A percentile compares a stretch with the other conserved stretches of the same genome.
Evolutionary conservation across 1,140 invertebrate species (phyloP).

Genomic region (Rhagoletis zephyria): DNA sequence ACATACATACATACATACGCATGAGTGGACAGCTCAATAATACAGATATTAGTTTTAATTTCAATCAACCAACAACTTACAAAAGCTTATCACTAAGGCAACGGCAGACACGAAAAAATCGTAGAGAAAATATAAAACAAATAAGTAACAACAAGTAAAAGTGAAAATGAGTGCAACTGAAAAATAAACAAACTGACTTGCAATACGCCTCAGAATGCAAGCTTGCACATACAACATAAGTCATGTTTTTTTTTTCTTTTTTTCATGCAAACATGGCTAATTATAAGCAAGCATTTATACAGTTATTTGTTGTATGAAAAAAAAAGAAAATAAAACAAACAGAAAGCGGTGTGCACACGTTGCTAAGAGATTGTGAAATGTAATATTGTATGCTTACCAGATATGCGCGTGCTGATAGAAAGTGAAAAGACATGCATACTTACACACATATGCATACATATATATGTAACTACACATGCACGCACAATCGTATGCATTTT

Average conservation of each 20-base stretch:
- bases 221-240: no score
- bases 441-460: background rate
- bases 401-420: slow-evolving; percentile 16
- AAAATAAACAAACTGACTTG: background rate
- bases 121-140: background rate
- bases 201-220: no score
- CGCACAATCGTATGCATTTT: background rate
- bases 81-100: background rate
- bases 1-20: background rate
- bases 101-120: background rate
- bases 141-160: background rate
- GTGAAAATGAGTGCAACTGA: background rate
- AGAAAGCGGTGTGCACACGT: slow-evolving; percentile 3
- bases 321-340: slow-evolving; percentile 23
- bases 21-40: background rate
- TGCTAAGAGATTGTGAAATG: background rate
- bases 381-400: background rate
- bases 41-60: background rate
- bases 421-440: background rate
- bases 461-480: background rate
- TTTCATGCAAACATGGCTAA: background rate
- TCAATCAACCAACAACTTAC: background rate
- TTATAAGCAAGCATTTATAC: background rate
- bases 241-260: background rate
- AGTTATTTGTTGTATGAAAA: background rate